phyloP scores from a whole-genome alignment of 2,797 vertebrate species.

The Notolepis coatsorum region DNA sequence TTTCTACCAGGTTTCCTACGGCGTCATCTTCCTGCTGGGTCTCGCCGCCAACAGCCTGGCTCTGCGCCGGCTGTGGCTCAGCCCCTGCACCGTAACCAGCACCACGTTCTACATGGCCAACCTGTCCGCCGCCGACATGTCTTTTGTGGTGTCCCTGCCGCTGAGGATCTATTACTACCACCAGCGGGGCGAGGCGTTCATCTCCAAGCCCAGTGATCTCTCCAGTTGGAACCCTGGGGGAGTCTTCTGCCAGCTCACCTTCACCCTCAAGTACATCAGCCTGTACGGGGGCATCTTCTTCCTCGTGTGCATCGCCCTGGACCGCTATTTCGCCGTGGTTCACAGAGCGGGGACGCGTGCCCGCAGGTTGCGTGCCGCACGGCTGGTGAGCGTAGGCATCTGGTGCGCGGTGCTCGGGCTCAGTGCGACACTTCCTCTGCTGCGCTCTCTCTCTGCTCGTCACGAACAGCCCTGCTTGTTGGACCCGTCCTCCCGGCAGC shows the following conservation, averaged over 20 bases:
- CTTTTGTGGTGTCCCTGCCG: conserved; percentile 77
- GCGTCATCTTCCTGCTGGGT: conserved; percentile 76
- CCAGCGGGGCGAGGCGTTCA: conserved; percentile 44
- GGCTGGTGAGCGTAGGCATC: conserved; percentile 64
- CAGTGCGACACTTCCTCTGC: conserved; percentile 67
- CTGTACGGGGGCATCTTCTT: conserved; percentile 82
- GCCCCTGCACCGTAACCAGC: conserved; percentile 64
- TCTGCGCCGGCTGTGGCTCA: conserved; percentile 63
- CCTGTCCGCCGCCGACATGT: conserved; percentile 69
- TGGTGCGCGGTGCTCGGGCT: conserved; percentile 79
- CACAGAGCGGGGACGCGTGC: conserved; percentile 53
- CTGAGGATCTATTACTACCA: conserved; percentile 79
- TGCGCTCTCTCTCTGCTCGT: conserved; percentile 47
- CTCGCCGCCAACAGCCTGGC: conserved; percentile 73
- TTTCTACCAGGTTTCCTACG: conserved; percentile 79
- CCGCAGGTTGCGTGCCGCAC: conserved; percentile 56
- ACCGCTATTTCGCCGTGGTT: conserved; percentile 79
- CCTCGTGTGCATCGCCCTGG: conserved; percentile 79
- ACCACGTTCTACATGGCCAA: conserved; percentile 76
- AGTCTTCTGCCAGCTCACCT: conserved; percentile 74
- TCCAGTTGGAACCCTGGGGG: conserved; percentile 57
- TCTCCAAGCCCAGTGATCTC: background rate
- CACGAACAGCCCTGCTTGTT: conserved; percentile 62
- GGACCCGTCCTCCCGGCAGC: conserved; percentile 62
- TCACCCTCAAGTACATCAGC: conserved; percentile 81